These are phyloP conservation scores for Dendrocopos noguchii DNA, from an alignment of 2,113 vertebrate species.

Conservation along the genomic window DNA sequence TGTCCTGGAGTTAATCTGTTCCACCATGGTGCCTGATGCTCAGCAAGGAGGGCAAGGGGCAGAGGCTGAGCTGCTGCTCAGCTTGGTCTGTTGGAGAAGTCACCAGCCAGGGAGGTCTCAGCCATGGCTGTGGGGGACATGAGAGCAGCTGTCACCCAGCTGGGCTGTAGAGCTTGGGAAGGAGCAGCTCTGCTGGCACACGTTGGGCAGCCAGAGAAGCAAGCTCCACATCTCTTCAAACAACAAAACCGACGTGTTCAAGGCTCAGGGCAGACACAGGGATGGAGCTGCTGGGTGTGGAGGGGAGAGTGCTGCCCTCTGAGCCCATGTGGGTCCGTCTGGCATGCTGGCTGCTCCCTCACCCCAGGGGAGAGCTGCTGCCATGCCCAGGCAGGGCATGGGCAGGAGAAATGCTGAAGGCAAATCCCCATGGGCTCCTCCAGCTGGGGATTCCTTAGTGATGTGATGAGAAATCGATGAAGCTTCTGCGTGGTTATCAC, in stretches of 20 bases:
- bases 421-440: neutral
- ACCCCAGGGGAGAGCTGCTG: neutral
- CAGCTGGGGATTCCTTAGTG: neutral
- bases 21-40: neutral
- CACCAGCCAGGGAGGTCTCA: neutral
- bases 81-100: neutral
- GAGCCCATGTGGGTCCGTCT: fast-evolving
- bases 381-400: neutral
- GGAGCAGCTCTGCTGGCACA: neutral
- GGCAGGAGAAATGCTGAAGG: neutral
- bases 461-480: slow-evolving; percentile 66
- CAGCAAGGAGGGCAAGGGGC: fast-evolving
- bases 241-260: neutral
- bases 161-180: neutral
- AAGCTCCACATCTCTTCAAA: neutral
- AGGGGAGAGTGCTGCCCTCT: neutral
- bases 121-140: neutral
- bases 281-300: neutral
- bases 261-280: neutral
- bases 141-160: neutral
- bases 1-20: neutral
- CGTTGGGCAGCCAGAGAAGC: neutral
- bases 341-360: neutral
- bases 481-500: slow-evolving; percentile 54
- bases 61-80: neutral